phyloP scores from a whole-genome alignment of 2,888 invertebrate genomes.

The Macrophya alboannulata region DNA sequence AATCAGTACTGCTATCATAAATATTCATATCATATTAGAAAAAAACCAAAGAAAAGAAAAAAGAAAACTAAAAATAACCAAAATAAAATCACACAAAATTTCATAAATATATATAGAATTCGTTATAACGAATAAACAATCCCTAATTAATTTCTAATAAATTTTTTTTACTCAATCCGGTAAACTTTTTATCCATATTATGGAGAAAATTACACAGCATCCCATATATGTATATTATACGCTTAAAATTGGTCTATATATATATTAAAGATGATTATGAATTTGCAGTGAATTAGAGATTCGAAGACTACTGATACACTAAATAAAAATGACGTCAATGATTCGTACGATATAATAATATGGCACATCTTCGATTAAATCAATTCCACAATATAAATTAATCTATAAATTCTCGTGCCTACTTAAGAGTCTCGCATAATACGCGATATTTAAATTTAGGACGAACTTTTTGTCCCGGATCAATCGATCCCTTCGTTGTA shows the following conservation, averaged over 20 bases:
- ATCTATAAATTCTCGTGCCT: neutral
- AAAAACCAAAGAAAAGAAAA: neutral
- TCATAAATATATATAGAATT: neutral
- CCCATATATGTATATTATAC: neutral
- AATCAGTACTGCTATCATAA: slow-evolving; percentile 25
- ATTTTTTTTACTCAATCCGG: neutral
- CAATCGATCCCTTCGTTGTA: neutral
- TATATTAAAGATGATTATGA: slow-evolving; percentile 11
- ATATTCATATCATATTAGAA: neutral
- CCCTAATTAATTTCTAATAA: neutral
- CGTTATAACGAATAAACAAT: neutral
- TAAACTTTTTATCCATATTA: neutral
- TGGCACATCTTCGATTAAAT: slow-evolving; percentile 4
- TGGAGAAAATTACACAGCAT: neutral
- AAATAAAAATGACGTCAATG: neutral
- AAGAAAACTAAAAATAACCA: neutral
- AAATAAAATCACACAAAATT: neutral
- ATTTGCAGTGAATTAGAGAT: neutral
- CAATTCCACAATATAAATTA: slow-evolving; percentile 40
- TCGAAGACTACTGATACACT: neutral
- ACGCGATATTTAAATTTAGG: neutral
- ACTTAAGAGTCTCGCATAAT: neutral
- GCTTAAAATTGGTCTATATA: neutral
- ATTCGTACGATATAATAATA: neutral
- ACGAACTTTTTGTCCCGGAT: neutral